These are phyloP conservation scores for Malurus melanocephalus DNA, from an alignment of 2,113 vertebrate species.

Conservation along the genomic window DNA sequence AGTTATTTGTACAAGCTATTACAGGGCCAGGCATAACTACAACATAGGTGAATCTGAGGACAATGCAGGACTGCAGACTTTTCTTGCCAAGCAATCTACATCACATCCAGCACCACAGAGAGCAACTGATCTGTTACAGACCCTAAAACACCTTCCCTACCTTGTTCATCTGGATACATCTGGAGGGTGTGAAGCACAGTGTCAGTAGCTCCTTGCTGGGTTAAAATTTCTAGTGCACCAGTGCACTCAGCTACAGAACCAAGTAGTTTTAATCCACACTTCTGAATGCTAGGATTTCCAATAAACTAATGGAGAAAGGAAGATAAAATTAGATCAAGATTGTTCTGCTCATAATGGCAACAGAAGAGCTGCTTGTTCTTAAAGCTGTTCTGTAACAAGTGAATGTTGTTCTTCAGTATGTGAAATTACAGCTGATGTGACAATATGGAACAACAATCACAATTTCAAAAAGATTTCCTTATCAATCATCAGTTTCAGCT, in stretches of 20 bases:
- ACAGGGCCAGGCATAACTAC: background rate
- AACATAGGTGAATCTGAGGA: background rate
- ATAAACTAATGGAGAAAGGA: conserved; percentile 80
- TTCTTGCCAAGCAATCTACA: background rate
- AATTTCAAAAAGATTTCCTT: background rate
- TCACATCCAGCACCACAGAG: background rate
- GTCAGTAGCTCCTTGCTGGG: conserved; percentile 87
- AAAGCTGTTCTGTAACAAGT: background rate
- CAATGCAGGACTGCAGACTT: background rate
- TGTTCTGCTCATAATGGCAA: background rate
- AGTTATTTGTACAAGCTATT: background rate
- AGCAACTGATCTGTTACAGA: background rate
- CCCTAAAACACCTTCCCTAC: conserved; percentile 55
- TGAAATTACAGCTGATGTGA: background rate
- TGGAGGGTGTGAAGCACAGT: conserved; percentile 87
- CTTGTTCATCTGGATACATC: conserved; percentile 88
- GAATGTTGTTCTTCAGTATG: background rate
- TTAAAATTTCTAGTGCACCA: conserved; percentile 83
- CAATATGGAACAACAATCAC: background rate
- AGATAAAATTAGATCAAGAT: background rate
- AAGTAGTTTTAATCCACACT: conserved; percentile 84
- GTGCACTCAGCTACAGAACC: conserved; percentile 79
- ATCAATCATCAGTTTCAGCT: background rate
- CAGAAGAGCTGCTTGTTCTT: background rate
- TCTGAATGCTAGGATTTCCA: conserved; percentile 83